Base-by-base conservation (phyloP, 2,797 vertebrate genomes). In the Phoeniculus purpureus region DNA sequence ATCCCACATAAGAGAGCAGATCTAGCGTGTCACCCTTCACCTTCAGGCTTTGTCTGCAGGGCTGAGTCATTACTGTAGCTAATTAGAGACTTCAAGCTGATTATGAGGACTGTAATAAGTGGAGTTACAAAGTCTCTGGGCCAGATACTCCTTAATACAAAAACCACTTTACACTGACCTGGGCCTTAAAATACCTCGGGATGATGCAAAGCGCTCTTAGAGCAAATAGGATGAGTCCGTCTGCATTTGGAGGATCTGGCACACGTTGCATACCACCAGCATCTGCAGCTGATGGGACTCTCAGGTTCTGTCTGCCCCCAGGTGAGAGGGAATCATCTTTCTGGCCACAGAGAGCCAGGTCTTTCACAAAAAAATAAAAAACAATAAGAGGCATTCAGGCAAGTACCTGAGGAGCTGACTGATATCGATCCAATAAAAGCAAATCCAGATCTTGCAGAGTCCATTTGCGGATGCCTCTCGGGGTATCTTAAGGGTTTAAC, bases 41-140 rank as follows among this genome's bases (percentile, higher is more conserved):
- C 92, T 93, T 92, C 74, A 92, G 50, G 73, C 67, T 81, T 61
- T 84, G 37, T 79, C 83, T 80, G 65, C 70, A 80, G 59, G 62
- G 75, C 76, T 87, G 91, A 93, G 82, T 93, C 87, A 93, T 94
- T 95, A 77, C 66, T 81, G 86, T 52, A 85, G 73, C 93, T 96
- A 94, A 94, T 96, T 96, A 87, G 89, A 91, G 79, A 72, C 85
- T 85, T 81, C 80, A 94, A 94, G 91, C 93, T 90, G 90, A 96
- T 97, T 95, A 96, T 32, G 31, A 74, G 83, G 94, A 64, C 80
- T 78, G 72, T 79, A 95, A 31, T 95, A 94, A 95, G 77, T 88
- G 89, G 90, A 93, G 47, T 86, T 85, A 88, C 62, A 67, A 94
- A 94, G 87, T 85, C 87, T 70, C 71, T 20, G 48, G 61, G 72